Percentiles rank a stretch among this genome's conserved stretches.
phyloP scores from a whole-genome alignment of 2,888 invertebrate genomes.

The Drosophila hamatofila region DNA sequence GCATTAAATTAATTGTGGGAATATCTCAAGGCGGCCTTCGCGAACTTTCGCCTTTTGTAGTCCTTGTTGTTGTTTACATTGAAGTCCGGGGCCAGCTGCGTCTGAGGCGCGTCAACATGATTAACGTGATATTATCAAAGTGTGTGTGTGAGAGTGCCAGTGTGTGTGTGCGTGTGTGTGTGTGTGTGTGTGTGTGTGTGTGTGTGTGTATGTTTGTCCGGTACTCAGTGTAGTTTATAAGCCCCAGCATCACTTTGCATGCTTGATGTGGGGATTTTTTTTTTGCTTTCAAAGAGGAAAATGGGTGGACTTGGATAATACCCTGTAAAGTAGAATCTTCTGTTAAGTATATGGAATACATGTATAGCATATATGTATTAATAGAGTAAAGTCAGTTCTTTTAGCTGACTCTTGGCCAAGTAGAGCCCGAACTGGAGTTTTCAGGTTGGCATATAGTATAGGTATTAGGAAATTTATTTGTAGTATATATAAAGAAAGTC shows the following conservation, averaged over 20 bases:
- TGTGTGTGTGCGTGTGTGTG: constrained; percentile 6
- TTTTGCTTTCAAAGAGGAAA: constrained; percentile 2
- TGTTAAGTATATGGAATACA: neutral
- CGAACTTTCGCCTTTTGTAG: constrained; percentile 49
- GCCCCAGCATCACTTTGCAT: constrained; percentile 38
- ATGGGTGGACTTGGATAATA: constrained; percentile 1
- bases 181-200: constrained; percentile 6
- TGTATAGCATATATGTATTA: no score
- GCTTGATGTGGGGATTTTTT: neutral
- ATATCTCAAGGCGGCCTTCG: constrained; percentile 63
- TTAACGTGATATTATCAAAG: constrained; percentile 70
- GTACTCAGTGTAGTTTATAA: constrained; percentile 48
- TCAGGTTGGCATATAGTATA: no score
- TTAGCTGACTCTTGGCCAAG: no score
- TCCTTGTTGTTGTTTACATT: constrained; percentile 43
- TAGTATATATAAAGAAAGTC: no score
- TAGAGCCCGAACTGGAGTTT: no score
- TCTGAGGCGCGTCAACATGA: constrained; percentile 69
- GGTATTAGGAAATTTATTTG: no score
- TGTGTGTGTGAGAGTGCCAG: constrained; percentile 4
- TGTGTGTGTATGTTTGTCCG: constrained; percentile 13
- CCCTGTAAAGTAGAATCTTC: neutral
- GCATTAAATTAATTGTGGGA: constrained; percentile 73
- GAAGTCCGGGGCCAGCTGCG: constrained; percentile 46
- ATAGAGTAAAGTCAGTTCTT: no score